Base-by-base conservation (phyloP, 2,797 vertebrate species). In the Oceanodroma leucorhoa region DNA sequence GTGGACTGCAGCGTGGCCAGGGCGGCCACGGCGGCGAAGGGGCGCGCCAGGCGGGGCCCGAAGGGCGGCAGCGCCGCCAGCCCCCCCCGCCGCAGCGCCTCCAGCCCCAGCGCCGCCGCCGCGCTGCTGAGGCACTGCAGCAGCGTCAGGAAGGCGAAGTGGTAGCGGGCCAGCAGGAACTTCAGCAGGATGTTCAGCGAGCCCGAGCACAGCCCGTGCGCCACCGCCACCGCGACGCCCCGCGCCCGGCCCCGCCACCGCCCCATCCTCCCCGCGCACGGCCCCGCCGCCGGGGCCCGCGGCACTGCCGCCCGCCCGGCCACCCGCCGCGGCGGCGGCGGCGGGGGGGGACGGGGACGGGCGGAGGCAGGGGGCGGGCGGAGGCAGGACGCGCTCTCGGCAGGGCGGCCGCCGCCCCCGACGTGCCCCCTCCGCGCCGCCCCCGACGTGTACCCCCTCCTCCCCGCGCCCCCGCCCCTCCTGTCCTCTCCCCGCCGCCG, bases 121-220 rank as follows among this genome's bases (percentile, higher is more conserved):
- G 98, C 96, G 98, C 99, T 99, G 97, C 99, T 99, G 91, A 99
- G 98, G 87, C 98, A 99, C 99, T 99, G 99, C 97, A 99, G 98
- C 94, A 99, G 98, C 73, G 99, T 99, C 95, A 99, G 98, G 98
- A 98, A 99, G 94, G 92, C 96, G 97, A 99, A 99, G 97, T 98
- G 97, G 90, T 98, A 99, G 65, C 97, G 98, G 85, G 97, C 98
- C 96, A 99, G 98, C 72, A 99, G 99, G 97, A 99, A 99, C 98
- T 99, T 99, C 53, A 99, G 98, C 94, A 99, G 94, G 97, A 99
- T 99, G 97, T 99, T 99, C 48, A 99, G 98, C 14, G 99, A 99
- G 13, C 99, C 99, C n/a, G 99, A 99, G 98, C 99, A 99, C 9
- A 99, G 94, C 51, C 99, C 99, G 97, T 99, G 99, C 79, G 99